These are phyloP conservation scores for Porites lobata DNA, from an alignment of 92 coral and sea anemone genomes.

Conservation along the genomic window DNA sequence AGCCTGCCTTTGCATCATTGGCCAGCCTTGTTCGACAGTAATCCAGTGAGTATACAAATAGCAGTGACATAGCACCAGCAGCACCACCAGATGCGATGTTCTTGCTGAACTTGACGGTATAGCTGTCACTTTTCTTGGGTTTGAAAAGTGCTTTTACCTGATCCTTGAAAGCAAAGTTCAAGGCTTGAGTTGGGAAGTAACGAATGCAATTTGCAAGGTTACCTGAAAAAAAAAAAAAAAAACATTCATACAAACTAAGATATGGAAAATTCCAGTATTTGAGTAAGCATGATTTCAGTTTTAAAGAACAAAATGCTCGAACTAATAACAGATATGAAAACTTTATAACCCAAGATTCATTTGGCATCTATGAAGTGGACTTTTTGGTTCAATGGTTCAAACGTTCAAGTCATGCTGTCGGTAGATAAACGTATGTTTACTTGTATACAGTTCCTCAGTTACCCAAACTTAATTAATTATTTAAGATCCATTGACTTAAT, in stretches of 20 bases:
- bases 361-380: too few relatives aligned
- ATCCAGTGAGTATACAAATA: conserved; percentile 95
- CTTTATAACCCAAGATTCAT: too few relatives aligned
- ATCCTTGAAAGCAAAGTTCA: conserved; percentile 99
- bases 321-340: too few relatives aligned
- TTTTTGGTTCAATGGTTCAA: too few relatives aligned
- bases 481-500: too few relatives aligned
- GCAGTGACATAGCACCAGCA: conserved; percentile 98
- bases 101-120: conserved; percentile 80
- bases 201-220: conserved; percentile 99
- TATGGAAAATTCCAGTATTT: background rate
- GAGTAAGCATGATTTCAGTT: too few relatives aligned
- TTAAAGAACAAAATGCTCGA: too few relatives aligned
- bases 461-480: too few relatives aligned
- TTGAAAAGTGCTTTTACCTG: conserved; percentile 93
- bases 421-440: too few relatives aligned
- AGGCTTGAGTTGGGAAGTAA: conserved; percentile 97
- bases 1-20: conserved; percentile 96
- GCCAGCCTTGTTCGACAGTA: conserved; percentile 99
- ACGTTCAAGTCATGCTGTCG: too few relatives aligned
- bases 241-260: background rate
- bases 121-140: conserved; percentile 85
- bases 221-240: conserved; percentile 55
- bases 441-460: too few relatives aligned
- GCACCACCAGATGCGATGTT: conserved; percentile 98